Conservation (phyloP, 2,113 vertebrate species). For the Hoplias malabaricus region DNA sequence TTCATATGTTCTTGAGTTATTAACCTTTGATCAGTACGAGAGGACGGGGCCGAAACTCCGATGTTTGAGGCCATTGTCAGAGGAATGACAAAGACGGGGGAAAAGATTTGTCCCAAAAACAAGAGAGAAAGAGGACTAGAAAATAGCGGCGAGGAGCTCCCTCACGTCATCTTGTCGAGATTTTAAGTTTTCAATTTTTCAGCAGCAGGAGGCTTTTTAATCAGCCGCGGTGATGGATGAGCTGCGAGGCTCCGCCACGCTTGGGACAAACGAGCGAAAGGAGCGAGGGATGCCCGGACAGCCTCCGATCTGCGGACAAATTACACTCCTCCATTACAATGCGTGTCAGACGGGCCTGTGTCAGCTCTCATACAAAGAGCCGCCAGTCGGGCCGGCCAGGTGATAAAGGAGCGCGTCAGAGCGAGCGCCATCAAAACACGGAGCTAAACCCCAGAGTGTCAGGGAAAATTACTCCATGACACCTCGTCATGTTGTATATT, state of each 20-base stretch:
- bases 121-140: too few relatives aligned
- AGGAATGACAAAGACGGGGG: conserved; percentile 6
- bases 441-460: conserved; percentile 65
- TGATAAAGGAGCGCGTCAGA: conserved; percentile 69
- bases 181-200: conserved; percentile 59
- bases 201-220: conserved; percentile 70
- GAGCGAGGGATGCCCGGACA: conserved; percentile 71
- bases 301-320: conserved; percentile 77
- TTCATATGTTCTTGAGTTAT: neutral
- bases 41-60: neutral
- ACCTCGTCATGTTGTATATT: conserved; percentile 64
- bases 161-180: conserved; percentile 55
- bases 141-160: conserved; percentile 32
- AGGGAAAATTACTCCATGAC: conserved; percentile 66
- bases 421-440: conserved; percentile 58
- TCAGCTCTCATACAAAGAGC: conserved; percentile 77
- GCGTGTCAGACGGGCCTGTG: conserved; percentile 76
- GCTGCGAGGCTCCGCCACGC: conserved; percentile 59
- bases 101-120: conserved; percentile 27
- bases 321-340: conserved; percentile 80
- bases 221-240: conserved; percentile 82
- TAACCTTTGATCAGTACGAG: neutral
- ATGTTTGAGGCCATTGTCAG: neutral
- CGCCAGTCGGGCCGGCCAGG: conserved; percentile 73
- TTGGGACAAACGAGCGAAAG: conserved; percentile 59